Evolutionary conservation across 2,113 vertebrate genomes (phyloP).

Genomic region (Nycticorax nycticorax): DNA sequence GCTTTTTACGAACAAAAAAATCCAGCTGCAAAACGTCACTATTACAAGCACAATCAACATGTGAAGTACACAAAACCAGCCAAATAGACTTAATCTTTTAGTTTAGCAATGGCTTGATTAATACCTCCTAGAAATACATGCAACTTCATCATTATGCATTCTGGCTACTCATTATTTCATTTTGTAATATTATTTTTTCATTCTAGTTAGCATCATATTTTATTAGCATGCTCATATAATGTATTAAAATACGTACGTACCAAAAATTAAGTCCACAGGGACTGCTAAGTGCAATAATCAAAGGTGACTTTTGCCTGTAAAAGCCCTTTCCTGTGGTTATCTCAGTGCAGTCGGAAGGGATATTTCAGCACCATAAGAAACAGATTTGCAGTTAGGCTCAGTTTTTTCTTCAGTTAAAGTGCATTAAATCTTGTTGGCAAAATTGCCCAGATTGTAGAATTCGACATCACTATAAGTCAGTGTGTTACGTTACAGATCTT

Average conservation of each 20-base stretch:
- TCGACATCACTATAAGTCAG: conserved; percentile 72
- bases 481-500: conserved; percentile 59
- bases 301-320: conserved; percentile 79
- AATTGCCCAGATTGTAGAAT: conserved; percentile 73
- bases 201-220: conserved; percentile 17
- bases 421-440: conserved; percentile 75
- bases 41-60: conserved; percentile 49
- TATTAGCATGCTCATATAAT: conserved; percentile 71
- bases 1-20: conserved; percentile 47
- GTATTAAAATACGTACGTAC: conserved; percentile 76
- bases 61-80: conserved; percentile 42
- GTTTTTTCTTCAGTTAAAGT: conserved; percentile 82
- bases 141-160: conserved; percentile 53
- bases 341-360: conserved; percentile 79
- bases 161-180: conserved; percentile 34
- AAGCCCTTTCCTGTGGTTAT: conserved; percentile 77
- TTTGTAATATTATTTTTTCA: neutral
- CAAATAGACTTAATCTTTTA: conserved; percentile 23
- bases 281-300: conserved; percentile 77
- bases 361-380: conserved; percentile 83
- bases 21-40: conserved; percentile 17
- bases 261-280: conserved; percentile 78
- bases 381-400: conserved; percentile 76
- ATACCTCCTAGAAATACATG: conserved; percentile 47
- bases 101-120: conserved; percentile 48